phyloP scores from a whole-genome alignment of 2,888 invertebrate genomes.

The Phasia obesa region DNA sequence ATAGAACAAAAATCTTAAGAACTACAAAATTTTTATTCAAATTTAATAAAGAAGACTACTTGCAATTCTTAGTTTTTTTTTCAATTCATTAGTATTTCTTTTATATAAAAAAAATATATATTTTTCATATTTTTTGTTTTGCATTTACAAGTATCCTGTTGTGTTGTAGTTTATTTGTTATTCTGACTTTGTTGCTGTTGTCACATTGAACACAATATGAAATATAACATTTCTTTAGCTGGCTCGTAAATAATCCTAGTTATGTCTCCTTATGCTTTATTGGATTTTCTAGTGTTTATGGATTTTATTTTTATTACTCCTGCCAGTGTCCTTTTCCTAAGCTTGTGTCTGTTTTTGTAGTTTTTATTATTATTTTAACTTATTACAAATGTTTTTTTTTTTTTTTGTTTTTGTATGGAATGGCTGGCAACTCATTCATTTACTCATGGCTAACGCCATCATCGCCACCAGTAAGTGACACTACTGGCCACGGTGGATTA shows the following conservation, averaged over 20 bases:
- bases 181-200: conserved; percentile 53
- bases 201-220: conserved; percentile 51
- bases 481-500: conserved; percentile 52
- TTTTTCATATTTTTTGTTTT: conserved; percentile 4
- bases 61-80: conserved; percentile 38
- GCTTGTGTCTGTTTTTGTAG: conserved; percentile 30
- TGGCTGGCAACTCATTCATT: conserved; percentile 40
- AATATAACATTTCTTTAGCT: conserved; percentile 31
- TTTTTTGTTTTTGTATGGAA: too few relatives aligned
- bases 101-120: neutral
- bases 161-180: conserved; percentile 41
- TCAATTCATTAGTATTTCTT: conserved; percentile 32
- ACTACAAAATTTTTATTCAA: conserved; percentile 11
- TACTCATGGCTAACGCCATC: too few relatives aligned
- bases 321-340: conserved; percentile 13
- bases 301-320: conserved; percentile 30
- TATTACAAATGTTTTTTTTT: conserved; percentile 52
- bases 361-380: conserved; percentile 59
- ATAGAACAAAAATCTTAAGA: conserved; percentile 9
- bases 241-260: conserved; percentile 47
- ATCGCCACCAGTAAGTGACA: conserved; percentile 33
- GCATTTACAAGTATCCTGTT: conserved; percentile 32
- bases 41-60: conserved; percentile 53
- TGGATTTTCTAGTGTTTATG: conserved; percentile 25
- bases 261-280: conserved; percentile 27